Conservation (phyloP, 1,140 invertebrate genomes). For the Lucilia sericata region DNA sequence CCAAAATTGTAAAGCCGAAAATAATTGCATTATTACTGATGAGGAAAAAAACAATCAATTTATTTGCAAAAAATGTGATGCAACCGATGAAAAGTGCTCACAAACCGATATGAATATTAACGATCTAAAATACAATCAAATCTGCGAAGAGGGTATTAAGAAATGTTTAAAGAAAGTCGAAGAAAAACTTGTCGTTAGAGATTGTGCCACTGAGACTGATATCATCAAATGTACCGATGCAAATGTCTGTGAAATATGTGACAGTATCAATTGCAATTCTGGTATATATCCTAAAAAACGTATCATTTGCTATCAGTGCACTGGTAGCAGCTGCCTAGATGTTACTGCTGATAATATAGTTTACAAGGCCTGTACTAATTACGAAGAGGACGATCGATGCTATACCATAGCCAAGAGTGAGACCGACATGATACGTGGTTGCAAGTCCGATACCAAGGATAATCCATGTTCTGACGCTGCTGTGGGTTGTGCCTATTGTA, state of each 20-base stretch:
- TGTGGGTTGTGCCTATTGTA: conserved; percentile 52
- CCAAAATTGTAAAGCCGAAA: neutral
- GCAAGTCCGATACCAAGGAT: conserved; percentile 48
- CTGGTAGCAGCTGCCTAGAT: conserved; percentile 45
- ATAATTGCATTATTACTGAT: conserved; percentile 47
- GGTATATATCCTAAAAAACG: conserved; percentile 51
- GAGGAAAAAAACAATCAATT: conserved; percentile 52
- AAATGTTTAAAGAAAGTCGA: conserved; percentile 45
- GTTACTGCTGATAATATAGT: neutral
- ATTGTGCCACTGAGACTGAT: conserved; percentile 45
- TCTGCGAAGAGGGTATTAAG: conserved; percentile 43
- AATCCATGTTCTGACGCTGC: conserved; percentile 48
- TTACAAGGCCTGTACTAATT: conserved; percentile 39
- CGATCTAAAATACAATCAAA: neutral
- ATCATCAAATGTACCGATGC: neutral
- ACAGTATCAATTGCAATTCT: conserved; percentile 48
- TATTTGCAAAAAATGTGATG: conserved; percentile 52
- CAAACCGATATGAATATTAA: neutral
- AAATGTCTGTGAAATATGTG: conserved; percentile 50
- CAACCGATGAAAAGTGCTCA: conserved; percentile 42
- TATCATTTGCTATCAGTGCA: conserved; percentile 53
- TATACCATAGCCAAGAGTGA: conserved; percentile 51
- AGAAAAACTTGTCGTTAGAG: conserved; percentile 39
- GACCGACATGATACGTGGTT: conserved; percentile 55
- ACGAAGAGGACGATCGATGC: conserved; percentile 49